A percentile compares a stretch with the other conserved stretches of the same genome.
Evolutionary conservation across 2,113 vertebrate genomes (phyloP).

Genomic region (Orthonyx spaldingii): DNA sequence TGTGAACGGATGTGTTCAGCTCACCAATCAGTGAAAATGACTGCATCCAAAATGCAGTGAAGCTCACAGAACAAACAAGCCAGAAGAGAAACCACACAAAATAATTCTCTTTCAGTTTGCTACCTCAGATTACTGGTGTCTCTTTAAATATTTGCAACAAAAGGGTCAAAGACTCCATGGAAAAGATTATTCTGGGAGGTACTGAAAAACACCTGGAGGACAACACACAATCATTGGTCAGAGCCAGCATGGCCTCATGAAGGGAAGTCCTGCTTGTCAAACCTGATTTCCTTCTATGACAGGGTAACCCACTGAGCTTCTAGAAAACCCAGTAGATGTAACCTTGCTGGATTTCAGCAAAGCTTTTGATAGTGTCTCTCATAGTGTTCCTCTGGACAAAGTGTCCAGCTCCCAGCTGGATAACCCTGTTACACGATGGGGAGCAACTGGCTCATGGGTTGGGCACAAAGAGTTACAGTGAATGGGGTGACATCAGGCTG

Average conservation of each 20-base stretch:
- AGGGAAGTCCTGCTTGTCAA: neutral
- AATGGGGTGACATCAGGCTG: neutral
- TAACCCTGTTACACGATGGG: neutral
- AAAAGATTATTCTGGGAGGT: neutral
- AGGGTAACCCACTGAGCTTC: neutral
- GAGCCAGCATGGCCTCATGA: neutral
- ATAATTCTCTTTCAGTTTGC: neutral
- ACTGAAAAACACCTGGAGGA: neutral
- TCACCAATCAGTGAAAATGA: neutral
- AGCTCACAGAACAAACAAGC: neutral
- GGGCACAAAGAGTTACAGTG: neutral
- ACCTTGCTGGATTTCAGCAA: neutral
- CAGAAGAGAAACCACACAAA: neutral
- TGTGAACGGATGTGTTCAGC: neutral
- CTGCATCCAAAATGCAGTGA: neutral
- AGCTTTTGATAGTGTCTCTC: neutral
- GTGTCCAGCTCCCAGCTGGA: neutral
- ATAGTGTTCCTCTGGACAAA: neutral
- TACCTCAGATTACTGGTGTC: neutral
- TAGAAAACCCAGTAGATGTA: neutral
- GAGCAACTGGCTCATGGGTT: neutral
- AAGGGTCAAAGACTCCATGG: neutral
- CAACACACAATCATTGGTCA: accelerated
- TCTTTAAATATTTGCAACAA: neutral
- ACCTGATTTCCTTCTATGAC: neutral